A percentile compares a stretch with the other conserved stretches of the same genome.
phyloP scores from a whole-genome alignment of 2,797 vertebrate species.

The Kryptolebias ocellatus region DNA sequence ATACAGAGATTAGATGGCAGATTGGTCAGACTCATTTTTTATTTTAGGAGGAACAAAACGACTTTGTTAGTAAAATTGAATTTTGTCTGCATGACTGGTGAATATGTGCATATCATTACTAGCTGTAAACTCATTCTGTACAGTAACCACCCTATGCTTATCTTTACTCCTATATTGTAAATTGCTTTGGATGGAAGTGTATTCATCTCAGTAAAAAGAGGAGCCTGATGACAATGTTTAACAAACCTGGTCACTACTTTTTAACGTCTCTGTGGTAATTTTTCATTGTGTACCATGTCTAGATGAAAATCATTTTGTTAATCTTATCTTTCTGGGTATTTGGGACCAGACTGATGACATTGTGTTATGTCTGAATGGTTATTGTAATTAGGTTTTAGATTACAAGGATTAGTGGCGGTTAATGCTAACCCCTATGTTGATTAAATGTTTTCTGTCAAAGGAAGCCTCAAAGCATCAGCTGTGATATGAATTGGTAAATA shows the following conservation, averaged over 20 bases:
- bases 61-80: too few species aligned
- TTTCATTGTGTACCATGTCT: neutral
- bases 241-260: too few species aligned
- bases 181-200: too few species aligned
- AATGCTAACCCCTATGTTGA: conserved; percentile 1
- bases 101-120: too few species aligned
- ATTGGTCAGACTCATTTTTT: too few species aligned
- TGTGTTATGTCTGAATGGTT: conserved; percentile 15
- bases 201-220: too few species aligned
- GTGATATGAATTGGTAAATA: neutral
- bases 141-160: neutral
- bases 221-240: too few species aligned
- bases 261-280: neutral
- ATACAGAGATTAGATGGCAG: neutral
- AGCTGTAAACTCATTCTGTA: neutral
- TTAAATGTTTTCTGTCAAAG: neutral
- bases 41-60: too few species aligned
- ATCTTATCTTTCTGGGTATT: conserved; percentile 15
- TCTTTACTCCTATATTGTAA: neutral
- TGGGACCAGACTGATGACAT: conserved; percentile 25
- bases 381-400: conserved; percentile 12
- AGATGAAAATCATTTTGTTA: conserved; percentile 24
- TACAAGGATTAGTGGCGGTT: conserved; percentile 8
- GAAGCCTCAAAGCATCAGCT: neutral
- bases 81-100: too few species aligned